Base-by-base conservation (phyloP, 92 coral and sea anemone species). In the Porites evermanni region DNA sequence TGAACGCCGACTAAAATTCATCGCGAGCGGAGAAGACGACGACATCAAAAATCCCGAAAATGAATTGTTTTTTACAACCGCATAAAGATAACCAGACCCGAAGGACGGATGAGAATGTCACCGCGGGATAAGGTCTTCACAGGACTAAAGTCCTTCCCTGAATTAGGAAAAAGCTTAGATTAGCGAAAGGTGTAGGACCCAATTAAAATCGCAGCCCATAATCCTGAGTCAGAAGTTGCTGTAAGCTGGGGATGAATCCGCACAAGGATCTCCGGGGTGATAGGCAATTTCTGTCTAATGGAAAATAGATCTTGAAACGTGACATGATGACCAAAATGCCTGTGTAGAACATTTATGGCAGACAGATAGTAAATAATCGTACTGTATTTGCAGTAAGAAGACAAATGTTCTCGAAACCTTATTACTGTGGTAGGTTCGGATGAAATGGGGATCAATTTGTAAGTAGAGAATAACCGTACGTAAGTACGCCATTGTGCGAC, bases 321-420 rank as follows among this genome's bases (percentile, higher is more conserved):
- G 71, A 78, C 82, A n/a, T 44, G 12, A 38, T 38, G 11, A 16
- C 71, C 82, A 78, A 64, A 64, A 38, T 78, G 82, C 3, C 32
- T 58, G 12, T 78, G 82, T 8, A 78, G 82, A 18, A 78, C 70
- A 19, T 83, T 83, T 1, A 83, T 83, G 17, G 87, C 80, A 5
- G 72, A 73, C 12, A 83, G 60, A 21, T 83, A 83, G 23, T 83
- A 59, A 6, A 44, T 59, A 14, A 83, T 73, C 16, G 80, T 72
- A 1, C 61, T 38, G 38, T 83, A 83, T 26, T 73, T 83, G 80
- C 80, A 83, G 72, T 54, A 72, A 72, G n/a, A 1, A 16, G 80
- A 83, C 87, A 83, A 60, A 73, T 83, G 87, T 8, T 72, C 13
- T 13, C 72, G 80, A 47, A 83, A 83, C 7, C 81, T 26, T 51